A percentile compares a stretch with the other conserved stretches of the same genome.
phyloP scores from a whole-genome alignment of 2,113 vertebrate genomes.

The Rhynchomys soricoides region DNA sequence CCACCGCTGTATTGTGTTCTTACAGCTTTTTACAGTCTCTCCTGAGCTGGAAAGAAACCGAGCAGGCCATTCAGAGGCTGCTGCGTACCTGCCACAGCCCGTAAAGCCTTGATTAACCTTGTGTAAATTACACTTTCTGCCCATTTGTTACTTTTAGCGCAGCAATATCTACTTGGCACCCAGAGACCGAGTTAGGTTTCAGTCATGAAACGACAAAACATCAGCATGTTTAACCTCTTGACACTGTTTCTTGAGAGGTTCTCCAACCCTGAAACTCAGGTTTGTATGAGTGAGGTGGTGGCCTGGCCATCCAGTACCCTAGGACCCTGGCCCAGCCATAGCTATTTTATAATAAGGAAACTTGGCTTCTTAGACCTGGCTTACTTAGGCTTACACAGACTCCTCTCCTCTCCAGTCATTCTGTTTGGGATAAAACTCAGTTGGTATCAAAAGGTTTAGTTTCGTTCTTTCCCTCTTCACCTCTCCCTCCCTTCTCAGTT shows the following conservation, averaged over 20 bases:
- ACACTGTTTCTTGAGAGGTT: not conserved
- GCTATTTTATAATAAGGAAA: not conserved
- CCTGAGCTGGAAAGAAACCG: constrained; percentile 36
- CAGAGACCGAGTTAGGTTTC: constrained; percentile 62
- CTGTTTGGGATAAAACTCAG: constrained; percentile 49
- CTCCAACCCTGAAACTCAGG: not conserved
- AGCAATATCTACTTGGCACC: constrained; percentile 4
- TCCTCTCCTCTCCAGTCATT: not conserved
- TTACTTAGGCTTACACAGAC: not conserved
- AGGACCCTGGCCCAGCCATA: not conserved
- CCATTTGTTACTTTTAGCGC: constrained; percentile 71
- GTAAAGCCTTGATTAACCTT: constrained; percentile 64
- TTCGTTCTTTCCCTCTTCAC: not conserved
- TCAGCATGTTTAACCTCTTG: not conserved
- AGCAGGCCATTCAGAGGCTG: not conserved
- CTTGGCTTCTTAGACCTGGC: not conserved
- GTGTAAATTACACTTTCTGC: constrained; percentile 67
- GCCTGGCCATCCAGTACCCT: not conserved
- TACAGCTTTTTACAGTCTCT: constrained; percentile 5
- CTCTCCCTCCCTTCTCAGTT: constrained; percentile 68
- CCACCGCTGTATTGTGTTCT: not conserved
- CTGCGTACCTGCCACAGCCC: constrained; percentile 21
- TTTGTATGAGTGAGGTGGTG: not conserved
- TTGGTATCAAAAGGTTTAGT: constrained; percentile 67
- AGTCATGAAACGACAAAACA: constrained; percentile 4